phyloP scores from a whole-genome alignment of 2,113 vertebrate species.

The Callipepla californica region DNA sequence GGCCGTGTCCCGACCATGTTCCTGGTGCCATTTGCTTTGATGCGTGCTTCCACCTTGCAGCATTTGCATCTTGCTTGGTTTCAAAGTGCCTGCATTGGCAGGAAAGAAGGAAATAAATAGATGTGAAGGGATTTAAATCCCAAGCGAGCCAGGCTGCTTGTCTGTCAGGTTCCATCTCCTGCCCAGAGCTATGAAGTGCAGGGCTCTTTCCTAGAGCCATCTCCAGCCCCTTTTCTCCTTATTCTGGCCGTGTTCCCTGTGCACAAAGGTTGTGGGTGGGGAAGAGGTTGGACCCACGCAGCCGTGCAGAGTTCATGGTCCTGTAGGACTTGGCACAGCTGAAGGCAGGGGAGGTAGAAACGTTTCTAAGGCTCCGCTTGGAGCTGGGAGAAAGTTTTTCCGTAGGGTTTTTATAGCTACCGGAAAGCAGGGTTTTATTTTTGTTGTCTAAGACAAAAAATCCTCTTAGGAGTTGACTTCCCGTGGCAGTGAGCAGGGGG shows the following conservation, averaged over 20 bases:
- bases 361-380: constrained; percentile 5
- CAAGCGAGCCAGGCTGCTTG: not conserved
- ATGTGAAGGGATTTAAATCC: constrained; percentile 37
- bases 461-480: constrained; percentile 42
- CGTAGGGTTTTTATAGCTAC: constrained; percentile 50
- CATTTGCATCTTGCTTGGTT: not conserved
- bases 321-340: not conserved
- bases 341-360: not conserved
- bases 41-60: not conserved
- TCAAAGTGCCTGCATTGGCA: not conserved
- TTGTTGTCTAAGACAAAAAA: constrained; percentile 62
- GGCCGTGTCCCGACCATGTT: not conserved
- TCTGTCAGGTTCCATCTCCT: not conserved
- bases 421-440: constrained; percentile 54
- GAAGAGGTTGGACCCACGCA: not conserved
- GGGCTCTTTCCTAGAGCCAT: not conserved
- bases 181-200: not conserved
- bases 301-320: not conserved
- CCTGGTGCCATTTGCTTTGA: rapidly evolving
- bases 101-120: not conserved
- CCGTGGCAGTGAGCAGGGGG: rapidly evolving
- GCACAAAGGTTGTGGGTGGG: not conserved
- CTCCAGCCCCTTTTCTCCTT: not conserved
- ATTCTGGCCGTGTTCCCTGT: not conserved
- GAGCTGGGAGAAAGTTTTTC: constrained; percentile 58